A percentile compares a stretch with the other conserved stretches of the same genome.
Evolutionary conservation across 2,113 vertebrate genomes (phyloP).

Genomic region (Lipotes vexillifer): DNA sequence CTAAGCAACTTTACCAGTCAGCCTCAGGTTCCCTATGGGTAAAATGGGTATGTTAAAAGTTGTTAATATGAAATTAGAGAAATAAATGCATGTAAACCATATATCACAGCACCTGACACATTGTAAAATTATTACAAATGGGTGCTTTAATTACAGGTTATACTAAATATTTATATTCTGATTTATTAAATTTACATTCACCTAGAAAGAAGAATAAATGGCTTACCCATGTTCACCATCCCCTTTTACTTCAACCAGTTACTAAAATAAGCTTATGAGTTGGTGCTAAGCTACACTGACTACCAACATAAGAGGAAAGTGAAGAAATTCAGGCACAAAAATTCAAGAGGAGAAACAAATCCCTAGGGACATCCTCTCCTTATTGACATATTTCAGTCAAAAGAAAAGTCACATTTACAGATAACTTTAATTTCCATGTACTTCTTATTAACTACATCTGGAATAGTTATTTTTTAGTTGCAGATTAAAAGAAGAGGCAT

Average conservation of each 20-base stretch:
- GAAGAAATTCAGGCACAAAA: neutral
- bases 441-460: neutral
- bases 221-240: neutral
- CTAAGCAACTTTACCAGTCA: neutral
- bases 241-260: neutral
- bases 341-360: neutral
- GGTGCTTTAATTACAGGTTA: neutral
- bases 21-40: neutral
- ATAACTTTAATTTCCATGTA: neutral
- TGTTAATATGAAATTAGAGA: neutral
- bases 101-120: neutral
- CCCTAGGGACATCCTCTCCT: neutral
- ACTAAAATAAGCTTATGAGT: neutral
- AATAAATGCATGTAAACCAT: neutral
- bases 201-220: neutral
- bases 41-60: neutral
- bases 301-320: neutral
- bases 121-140: neutral
- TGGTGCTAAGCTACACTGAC: neutral
- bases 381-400: neutral
- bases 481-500: neutral
- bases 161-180: neutral
- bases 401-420: neutral
- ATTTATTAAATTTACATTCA: neutral
- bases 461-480: neutral